Percentiles rank a stretch among this genome's conserved stretches.
These are phyloP conservation scores for Echiichthys vipera DNA, from an alignment of 2,797 vertebrate genomes.

Conservation along the genomic window DNA sequence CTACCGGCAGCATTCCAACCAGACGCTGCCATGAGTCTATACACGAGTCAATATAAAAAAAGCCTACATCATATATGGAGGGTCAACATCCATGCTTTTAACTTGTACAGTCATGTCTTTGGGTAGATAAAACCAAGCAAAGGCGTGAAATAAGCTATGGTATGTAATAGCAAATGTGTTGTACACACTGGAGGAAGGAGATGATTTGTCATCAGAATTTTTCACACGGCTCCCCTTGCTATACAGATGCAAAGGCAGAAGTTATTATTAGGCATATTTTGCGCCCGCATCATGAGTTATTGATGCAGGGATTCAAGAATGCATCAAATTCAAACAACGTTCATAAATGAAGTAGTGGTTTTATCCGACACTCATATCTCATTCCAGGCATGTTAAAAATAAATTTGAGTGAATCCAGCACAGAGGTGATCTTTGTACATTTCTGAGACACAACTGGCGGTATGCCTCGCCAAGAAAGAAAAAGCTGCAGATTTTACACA, in stretches of 20 bases:
- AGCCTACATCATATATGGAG: conserved; percentile 23
- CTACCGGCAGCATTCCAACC: conserved; percentile 76
- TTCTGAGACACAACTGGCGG: conserved; percentile 32
- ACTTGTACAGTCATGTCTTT: conserved; percentile 63
- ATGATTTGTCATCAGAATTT: conserved; percentile 34
- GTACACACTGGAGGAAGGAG: conserved; percentile 26
- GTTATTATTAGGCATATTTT: conserved; percentile 13
- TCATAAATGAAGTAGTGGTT: conserved; percentile 75
- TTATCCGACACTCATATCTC: conserved; percentile 60
- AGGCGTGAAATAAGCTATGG: conserved; percentile 53
- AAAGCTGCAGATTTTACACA: conserved; percentile 45
- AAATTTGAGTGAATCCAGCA: conserved; percentile 42
- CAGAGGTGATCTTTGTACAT: conserved; percentile 58
- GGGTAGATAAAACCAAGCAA: conserved; percentile 68
- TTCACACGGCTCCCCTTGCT: conserved; percentile 43
- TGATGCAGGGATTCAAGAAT: conserved; percentile 35
- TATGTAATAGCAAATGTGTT: conserved; percentile 34
- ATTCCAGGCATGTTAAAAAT: conserved; percentile 52
- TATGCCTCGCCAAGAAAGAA: conserved; percentile 1
- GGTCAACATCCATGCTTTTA: conserved; percentile 53
- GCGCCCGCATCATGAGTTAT: conserved; percentile 9
- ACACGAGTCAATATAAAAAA: conserved; percentile 55
- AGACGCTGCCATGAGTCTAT: conserved; percentile 65
- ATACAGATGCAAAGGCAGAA: conserved; percentile 48
- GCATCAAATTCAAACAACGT: conserved; percentile 53